A percentile compares a stretch with the other conserved stretches of the same genome.
Conservation (phyloP, 2,797 vertebrate species). For the Crenichthys baileyi region DNA sequence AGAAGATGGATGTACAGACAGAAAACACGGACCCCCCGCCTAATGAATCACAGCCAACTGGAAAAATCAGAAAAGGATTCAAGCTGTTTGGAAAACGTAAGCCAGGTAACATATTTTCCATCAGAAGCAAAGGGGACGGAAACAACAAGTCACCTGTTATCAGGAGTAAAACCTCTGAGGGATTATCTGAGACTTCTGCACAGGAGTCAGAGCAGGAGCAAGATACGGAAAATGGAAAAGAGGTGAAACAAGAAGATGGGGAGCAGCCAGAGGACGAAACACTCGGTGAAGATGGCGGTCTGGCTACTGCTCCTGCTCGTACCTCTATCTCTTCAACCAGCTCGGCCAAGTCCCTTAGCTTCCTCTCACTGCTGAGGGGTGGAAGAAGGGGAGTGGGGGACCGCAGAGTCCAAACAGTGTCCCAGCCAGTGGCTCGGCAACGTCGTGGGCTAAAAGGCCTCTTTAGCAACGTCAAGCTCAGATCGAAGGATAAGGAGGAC, state of each 20-base stretch:
- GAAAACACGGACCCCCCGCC: slow-evolving; percentile 87
- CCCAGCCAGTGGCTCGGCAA: slow-evolving; percentile 84
- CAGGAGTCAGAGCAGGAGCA: slow-evolving; percentile 67
- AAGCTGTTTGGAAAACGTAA: slow-evolving; percentile 95
- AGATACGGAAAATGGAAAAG: slow-evolving; percentile 71
- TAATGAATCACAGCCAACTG: slow-evolving; percentile 90
- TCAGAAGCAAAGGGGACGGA: slow-evolving; percentile 88
- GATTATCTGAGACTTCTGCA: slow-evolving; percentile 84
- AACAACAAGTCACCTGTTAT: slow-evolving; percentile 86
- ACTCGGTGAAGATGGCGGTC: slow-evolving; percentile 69
- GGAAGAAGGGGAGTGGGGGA: slow-evolving; percentile 80
- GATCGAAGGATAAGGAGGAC: slow-evolving; percentile 84
- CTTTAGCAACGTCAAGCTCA: slow-evolving; percentile 89
- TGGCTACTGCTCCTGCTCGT: slow-evolving; percentile 63
- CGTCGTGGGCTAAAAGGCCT: slow-evolving; percentile 89
- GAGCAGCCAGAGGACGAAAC: slow-evolving; percentile 80
- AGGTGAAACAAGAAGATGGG: slow-evolving; percentile 63
- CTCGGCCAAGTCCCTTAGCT: slow-evolving; percentile 90
- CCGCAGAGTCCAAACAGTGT: slow-evolving; percentile 83
- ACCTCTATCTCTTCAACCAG: slow-evolving; percentile 84
- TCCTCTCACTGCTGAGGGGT: slow-evolving; percentile 89
- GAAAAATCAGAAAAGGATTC: slow-evolving; percentile 96
- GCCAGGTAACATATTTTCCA: slow-evolving; percentile 92
- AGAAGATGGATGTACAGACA: slow-evolving; percentile 92
- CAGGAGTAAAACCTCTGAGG: slow-evolving; percentile 88